Base-by-base conservation (phyloP, 1,140 invertebrate species). In the Drosophila kepulauana region DNA sequence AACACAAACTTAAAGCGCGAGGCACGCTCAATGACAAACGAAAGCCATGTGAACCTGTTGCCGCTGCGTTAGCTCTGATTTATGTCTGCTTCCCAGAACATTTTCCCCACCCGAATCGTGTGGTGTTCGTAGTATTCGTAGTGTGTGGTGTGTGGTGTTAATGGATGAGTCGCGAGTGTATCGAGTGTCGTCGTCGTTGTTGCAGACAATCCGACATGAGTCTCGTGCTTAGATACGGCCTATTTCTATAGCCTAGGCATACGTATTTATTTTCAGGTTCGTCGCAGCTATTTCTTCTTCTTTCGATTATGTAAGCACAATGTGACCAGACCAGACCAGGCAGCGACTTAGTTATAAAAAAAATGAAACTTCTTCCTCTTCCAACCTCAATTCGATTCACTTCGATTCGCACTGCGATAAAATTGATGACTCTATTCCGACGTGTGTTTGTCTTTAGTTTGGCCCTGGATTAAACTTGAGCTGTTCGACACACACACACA, bases 11-110 rank as follows among this genome's bases (percentile, higher is more conserved):
- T 59, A 38, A 38, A 8, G 6, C 61, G 64, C 81, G 84, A 89
- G 58, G 74, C 78, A 70, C 67, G 54, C 81, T 81, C 85, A 74
- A 75, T 85, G 85, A 72, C 85, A 78, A 81, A 74, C 85, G 81
- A 89, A 85, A 85, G 81, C 86, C 81, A 76, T 90, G 75, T 89
- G 85, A 90, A 89, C 85, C 86, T 89, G 85, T 89, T 89, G 85
- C 85, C 56, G 75, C 48, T 68, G 52, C 66, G 82, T 63, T 79
- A 69, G 69, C 84, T 67, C 69, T 88, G 84, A 88, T 88, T 88
- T 88, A 88, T 88, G 84, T 81, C 59, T 43, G 71, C 51, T 15
- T 45, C 41, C 64, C 58, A 75, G 78, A 76, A 77, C 54, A 57
- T 16, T 57, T 57, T 38, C 28, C 51, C 54, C 30, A 57, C 30